Base-by-base conservation (phyloP, 1,140 invertebrate genomes). In the Hylyphantes graminicola region DNA sequence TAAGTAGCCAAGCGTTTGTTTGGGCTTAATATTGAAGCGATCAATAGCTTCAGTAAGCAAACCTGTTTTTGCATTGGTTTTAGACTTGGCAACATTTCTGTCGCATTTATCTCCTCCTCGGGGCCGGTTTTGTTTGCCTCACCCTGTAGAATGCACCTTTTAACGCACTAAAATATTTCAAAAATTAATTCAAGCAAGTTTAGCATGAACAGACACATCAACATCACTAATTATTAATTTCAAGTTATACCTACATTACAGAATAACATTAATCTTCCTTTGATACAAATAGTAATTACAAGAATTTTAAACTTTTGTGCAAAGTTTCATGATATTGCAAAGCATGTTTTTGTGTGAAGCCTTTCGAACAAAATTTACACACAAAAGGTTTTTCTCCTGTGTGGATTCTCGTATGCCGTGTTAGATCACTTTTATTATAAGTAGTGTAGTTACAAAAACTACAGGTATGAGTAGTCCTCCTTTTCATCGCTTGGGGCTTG, bases 301-400 rank as follows among this genome's bases (percentile, higher is more conserved):
- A 13, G 65, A 51, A 57, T 70, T 72, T n/a, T 50, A 79, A 17
- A 85, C n/a, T 13, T 9, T 15, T 21, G 48, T 72, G 35, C 54
- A 59, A 9, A 85, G 82, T 7, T 99, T 92, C 11, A 78, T 78
- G 61, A 35, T 11, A 35, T 12, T 98, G 96, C 78, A 97, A 61
- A 86, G 87, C 87, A n/a, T 76, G 85, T 84, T 87, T 86, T 57
- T 88, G 88, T 54, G 72, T 90, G 77, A 91, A 92, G 73, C 90
- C 88, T 77, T 90, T 90, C 2, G 90, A 90, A 88, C 91, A 91
- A 9, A 89, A 76, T 15, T 89, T 88, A 87, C 91, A 91, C 48
- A 90, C 73, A 87, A 89, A 89, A 54, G 88, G 87, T 70, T 89
- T 88, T 65, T 89, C 87, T 48, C 89, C 88, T 11, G 81, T 84